These are phyloP conservation scores for Spinibarbus caldwelli DNA, from an alignment of 2,797 vertebrate genomes.

Conservation along the genomic window DNA sequence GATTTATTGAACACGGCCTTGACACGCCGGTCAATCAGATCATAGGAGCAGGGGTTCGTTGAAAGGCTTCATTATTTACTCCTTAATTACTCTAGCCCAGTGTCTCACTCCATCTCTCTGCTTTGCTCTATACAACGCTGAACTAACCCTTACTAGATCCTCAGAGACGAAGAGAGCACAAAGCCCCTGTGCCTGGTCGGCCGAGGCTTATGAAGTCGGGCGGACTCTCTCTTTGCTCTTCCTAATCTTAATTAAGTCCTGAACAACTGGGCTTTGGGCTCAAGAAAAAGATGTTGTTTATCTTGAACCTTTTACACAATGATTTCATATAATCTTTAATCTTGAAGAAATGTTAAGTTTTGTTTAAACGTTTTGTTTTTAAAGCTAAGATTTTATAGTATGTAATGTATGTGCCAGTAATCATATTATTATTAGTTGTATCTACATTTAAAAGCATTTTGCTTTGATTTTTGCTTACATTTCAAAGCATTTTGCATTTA, in stretches of 20 bases:
- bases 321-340: not conserved
- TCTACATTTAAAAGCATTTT: not conserved
- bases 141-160: conserved; percentile 51
- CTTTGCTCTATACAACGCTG: conserved; percentile 50
- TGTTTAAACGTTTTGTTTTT: not conserved
- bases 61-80: conserved; percentile 64
- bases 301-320: not conserved
- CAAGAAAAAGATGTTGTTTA: not conserved
- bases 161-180: conserved; percentile 37
- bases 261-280: conserved; percentile 32
- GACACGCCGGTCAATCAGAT: conserved; percentile 50
- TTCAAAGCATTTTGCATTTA: no score
- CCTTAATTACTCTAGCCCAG: conserved; percentile 61
- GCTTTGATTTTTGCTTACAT: not conserved
- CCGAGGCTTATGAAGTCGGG: conserved; percentile 35
- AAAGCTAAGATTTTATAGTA: not conserved
- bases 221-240: conserved; percentile 45
- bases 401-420: not conserved
- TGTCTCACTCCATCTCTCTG: conserved; percentile 24
- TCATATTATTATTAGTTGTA: not conserved
- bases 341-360: conserved; percentile 1
- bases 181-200: conserved; percentile 14
- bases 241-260: conserved; percentile 62
- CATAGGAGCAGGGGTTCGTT: conserved; percentile 49
- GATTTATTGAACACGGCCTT: conserved; percentile 60